These are phyloP conservation scores for Folsomia candida DNA, from an alignment of 2,888 invertebrate species.

Conservation along the genomic window DNA sequence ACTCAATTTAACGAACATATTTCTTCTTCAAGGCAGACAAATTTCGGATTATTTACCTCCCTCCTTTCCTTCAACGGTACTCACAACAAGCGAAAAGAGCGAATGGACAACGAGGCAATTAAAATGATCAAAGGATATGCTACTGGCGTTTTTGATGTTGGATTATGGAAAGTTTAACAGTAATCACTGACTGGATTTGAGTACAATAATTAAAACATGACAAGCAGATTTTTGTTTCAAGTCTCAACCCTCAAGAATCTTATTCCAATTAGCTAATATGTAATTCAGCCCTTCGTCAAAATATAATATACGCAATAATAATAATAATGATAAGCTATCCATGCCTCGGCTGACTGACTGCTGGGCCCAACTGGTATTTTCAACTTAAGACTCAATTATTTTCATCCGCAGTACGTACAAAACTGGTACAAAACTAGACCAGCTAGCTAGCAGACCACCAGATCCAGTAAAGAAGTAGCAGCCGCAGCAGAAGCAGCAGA, in stretches of 20 bases:
- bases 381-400: neutral
- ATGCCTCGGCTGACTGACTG: neutral
- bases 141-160: constrained; percentile 15
- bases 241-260: neutral
- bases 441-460: no score
- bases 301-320: no score
- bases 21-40: neutral
- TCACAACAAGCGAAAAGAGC: no score
- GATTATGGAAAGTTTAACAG: constrained; percentile 7
- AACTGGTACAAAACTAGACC: no score
- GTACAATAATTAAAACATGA: constrained; percentile 2
- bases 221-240: neutral
- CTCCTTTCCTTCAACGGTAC: no score
- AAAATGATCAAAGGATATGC: constrained; percentile 15
- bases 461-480: no score
- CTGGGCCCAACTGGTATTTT: no score
- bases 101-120: no score
- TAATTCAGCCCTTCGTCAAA: constrained; percentile 3
- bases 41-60: constrained; percentile 1
- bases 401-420: no score
- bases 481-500: no score
- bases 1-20: constrained; percentile 3
- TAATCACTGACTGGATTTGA: neutral
- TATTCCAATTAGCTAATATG: constrained; percentile 4
- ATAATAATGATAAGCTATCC: no score